Evolutionary conservation across 2,113 vertebrate genomes (phyloP), one percentile per base, ranked within the genome.

Genomic region (Crotophaga sulcirostris): DNA sequence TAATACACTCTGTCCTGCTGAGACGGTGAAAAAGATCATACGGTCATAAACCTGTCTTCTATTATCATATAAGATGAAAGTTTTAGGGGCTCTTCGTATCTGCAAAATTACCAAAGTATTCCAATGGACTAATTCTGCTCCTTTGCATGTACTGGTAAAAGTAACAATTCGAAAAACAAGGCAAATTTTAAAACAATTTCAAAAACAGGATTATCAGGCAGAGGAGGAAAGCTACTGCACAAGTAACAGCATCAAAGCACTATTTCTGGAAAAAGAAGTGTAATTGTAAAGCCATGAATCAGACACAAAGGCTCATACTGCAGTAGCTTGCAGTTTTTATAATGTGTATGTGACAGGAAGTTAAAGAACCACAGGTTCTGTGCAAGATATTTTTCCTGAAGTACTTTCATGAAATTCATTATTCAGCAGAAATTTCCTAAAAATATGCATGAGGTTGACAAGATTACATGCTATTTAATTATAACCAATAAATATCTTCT

Each of bases 331-430:
- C 55, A 90, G 91, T 86, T 91, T 59, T 78, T 44, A 55, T 47
- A 45, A 88, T 33, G 51, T 77, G 25, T 68, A 72, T 34, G 25
- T 40, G 45, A 78, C 58, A 82, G 75, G 74, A 68, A 16, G 40
- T 58, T 95, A 63, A 74, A 76, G 54, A 91, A 81, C 58, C 60
- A 24, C 25, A 81, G 44, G 70, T 63, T 93, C 79, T n/a, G 54
- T 24, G 58, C 28, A 89, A 89, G 40, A 13, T 63, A 87, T 52
- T 96, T 86, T 78, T 94, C 73, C 90, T 94, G 16, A 89, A 93
- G 56, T 67, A 79, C 72, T 84, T 87, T 18, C 70, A 34, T 81
- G 78, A 90, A 93, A 91, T 85, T 77, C 68, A 89, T 89, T 87
- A 75, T 81, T 80, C 90, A 87, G 81, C 33, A 70, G 68, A 84